Percentiles rank a stretch among this genome's conserved stretches.
phyloP scores from a whole-genome alignment of 2,888 invertebrate genomes.

The Cephus runcator region DNA sequence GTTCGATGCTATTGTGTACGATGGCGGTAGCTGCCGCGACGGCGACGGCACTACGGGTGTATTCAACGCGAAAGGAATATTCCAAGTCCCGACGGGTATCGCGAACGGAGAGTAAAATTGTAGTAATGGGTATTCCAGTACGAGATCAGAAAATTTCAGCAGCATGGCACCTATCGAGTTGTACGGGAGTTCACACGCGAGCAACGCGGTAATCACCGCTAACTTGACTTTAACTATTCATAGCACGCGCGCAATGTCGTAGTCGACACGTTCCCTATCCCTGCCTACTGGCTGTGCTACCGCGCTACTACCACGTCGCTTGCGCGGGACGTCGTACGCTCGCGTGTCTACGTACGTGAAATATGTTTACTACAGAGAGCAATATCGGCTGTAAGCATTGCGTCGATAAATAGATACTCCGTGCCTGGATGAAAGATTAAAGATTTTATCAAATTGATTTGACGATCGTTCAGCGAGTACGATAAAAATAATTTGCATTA shows the following conservation, averaged over 20 bases:
- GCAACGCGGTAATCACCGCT: constrained; percentile 45
- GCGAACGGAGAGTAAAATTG: not conserved
- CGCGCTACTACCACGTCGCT: not conserved
- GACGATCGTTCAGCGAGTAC: not conserved
- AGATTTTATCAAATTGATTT: not conserved
- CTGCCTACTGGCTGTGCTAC: not conserved
- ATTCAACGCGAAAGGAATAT: not conserved
- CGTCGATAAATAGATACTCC: not conserved
- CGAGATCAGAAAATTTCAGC: constrained; percentile 43
- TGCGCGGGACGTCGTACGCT: not conserved
- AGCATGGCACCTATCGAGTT: constrained; percentile 16
- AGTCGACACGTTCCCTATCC: constrained; percentile 34
- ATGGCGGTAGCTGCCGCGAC: not conserved
- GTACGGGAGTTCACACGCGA: constrained; percentile 22
- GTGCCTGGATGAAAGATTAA: not conserved
- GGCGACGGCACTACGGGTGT: not conserved
- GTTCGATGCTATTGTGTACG: not conserved
- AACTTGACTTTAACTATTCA: constrained; percentile 52
- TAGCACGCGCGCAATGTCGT: constrained; percentile 52
- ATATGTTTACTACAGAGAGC: not conserved
- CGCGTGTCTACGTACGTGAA: not conserved
- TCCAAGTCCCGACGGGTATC: not conserved
- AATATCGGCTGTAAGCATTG: not conserved
- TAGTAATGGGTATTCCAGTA: not conserved
- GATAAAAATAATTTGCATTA: too few relatives aligned